Evolutionary conservation across 2,888 invertebrate species (phyloP).

Genomic region (Vesta saturnalis): DNA sequence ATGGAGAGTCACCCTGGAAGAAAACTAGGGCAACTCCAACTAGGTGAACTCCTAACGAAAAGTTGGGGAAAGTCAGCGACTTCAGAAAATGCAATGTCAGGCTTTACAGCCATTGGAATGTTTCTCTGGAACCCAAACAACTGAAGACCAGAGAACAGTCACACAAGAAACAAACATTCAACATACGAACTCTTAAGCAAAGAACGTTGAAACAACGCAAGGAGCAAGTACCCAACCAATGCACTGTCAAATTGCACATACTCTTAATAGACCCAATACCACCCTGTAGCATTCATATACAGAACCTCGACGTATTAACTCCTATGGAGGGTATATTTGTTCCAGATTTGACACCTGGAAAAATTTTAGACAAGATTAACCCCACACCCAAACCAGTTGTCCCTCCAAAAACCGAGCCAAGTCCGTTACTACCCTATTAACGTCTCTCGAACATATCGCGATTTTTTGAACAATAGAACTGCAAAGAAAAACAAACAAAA

Average conservation of each 20-base stretch:
- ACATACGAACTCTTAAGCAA: slow-evolving; percentile 4
- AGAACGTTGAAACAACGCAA: no score
- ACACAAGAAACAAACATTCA: no score
- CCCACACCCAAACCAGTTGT: slow-evolving; percentile 18
- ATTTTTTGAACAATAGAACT: slow-evolving; percentile 24
- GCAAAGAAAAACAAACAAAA: slow-evolving; percentile 23
- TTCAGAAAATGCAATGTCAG: no score
- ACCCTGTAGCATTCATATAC: slow-evolving; percentile 8
- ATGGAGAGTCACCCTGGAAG: no score
- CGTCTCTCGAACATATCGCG: slow-evolving; percentile 23
- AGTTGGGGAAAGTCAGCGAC: no score
- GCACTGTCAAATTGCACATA: slow-evolving; percentile 9
- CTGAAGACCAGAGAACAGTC: no score
- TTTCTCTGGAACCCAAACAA: slow-evolving; percentile 5
- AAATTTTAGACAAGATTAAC: slow-evolving; percentile 24
- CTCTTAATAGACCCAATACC: slow-evolving; percentile 4
- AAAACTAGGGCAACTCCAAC: no score
- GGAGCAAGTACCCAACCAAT: slow-evolving; percentile 6
- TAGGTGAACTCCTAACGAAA: no score
- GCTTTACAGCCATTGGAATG: neutral
- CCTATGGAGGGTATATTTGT: slow-evolving; percentile 13
- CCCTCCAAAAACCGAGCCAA: slow-evolving; percentile 22
- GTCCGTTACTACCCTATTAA: slow-evolving; percentile 30
- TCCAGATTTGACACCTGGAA: slow-evolving; percentile 23
- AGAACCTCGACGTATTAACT: slow-evolving; percentile 16